Conservation (phyloP, 1,140 invertebrate genomes). For the Cylas formicarius region DNA sequence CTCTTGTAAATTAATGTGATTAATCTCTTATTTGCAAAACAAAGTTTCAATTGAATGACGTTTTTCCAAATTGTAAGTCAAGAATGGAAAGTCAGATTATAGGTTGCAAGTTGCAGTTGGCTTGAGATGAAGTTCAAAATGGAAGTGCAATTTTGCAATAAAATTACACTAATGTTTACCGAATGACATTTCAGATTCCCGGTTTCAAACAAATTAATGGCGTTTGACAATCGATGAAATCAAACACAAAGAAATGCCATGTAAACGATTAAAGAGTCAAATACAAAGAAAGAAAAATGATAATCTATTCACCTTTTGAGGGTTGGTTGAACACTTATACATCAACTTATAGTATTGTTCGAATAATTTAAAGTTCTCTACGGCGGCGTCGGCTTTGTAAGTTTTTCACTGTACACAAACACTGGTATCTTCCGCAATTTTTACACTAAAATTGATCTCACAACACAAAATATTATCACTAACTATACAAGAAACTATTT, state of each 20-base stretch:
- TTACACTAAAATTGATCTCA: slow-evolving; percentile 35
- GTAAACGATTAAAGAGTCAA: slow-evolving; percentile 11
- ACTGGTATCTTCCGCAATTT: slow-evolving; percentile 38
- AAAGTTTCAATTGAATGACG: too few species aligned
- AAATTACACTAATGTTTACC: slow-evolving; percentile 34
- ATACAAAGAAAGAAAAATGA: slow-evolving; percentile 8
- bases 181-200: slow-evolving; percentile 41
- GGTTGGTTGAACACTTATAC: slow-evolving; percentile 20
- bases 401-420: slow-evolving; percentile 37
- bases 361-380: slow-evolving; percentile 28
- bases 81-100: too few species aligned
- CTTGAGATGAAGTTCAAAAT: too few species aligned
- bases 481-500: slow-evolving; percentile 45
- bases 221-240: slow-evolving; percentile 34
- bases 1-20: too few species aligned
- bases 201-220: slow-evolving; percentile 39
- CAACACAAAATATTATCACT: slow-evolving; percentile 45
- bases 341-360: slow-evolving; percentile 36
- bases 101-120: too few species aligned
- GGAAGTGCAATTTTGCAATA: too few species aligned
- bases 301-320: slow-evolving; percentile 31
- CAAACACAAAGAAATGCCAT: slow-evolving; percentile 36
- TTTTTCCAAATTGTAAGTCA: too few species aligned
- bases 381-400: slow-evolving; percentile 39
- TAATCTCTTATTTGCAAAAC: too few species aligned